Percentiles rank a stretch among this genome's conserved stretches.
Conservation (phyloP, 2,113 vertebrate species). For the Platichthys stellatus region DNA sequence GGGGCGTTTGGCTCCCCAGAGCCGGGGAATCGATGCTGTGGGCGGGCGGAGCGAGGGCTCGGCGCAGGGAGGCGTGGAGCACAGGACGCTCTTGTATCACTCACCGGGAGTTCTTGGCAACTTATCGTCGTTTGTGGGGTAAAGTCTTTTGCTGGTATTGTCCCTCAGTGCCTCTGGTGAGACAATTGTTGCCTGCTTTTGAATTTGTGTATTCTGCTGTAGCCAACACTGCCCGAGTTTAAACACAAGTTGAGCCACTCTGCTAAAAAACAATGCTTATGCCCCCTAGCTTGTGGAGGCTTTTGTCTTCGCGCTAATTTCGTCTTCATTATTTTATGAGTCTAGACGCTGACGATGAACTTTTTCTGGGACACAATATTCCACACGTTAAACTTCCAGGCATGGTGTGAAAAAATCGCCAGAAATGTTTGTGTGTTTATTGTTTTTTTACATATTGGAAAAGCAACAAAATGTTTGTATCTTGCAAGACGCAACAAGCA, state of each 20-base stretch:
- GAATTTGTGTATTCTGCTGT: not conserved
- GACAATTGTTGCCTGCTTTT: constrained; percentile 24
- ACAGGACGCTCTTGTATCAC: constrained; percentile 50
- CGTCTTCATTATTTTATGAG: too few species aligned
- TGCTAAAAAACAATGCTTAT: too few species aligned
- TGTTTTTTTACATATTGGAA: too few species aligned
- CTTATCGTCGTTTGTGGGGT: constrained; percentile 50
- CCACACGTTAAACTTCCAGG: too few species aligned
- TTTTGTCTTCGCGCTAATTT: too few species aligned
- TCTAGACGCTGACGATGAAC: too few species aligned
- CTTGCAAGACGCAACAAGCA: too few species aligned
- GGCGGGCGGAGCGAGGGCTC: constrained; percentile 57
- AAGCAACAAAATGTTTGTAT: too few species aligned
- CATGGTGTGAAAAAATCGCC: too few species aligned
- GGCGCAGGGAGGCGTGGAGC: constrained; percentile 36
- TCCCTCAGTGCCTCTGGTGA: not conserved
- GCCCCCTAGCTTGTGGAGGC: too few species aligned
- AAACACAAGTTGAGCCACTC: constrained; percentile 7
- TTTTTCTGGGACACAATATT: too few species aligned
- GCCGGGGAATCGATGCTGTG: constrained; percentile 59
- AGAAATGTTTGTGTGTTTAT: too few species aligned
- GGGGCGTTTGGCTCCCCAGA: constrained; percentile 60
- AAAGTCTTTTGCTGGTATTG: constrained; percentile 38
- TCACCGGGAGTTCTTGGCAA: constrained; percentile 60
- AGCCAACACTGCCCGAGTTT: constrained; percentile 1